Conservation (phyloP, 1,140 invertebrate genomes). For the Penaeus chinensis region DNA sequence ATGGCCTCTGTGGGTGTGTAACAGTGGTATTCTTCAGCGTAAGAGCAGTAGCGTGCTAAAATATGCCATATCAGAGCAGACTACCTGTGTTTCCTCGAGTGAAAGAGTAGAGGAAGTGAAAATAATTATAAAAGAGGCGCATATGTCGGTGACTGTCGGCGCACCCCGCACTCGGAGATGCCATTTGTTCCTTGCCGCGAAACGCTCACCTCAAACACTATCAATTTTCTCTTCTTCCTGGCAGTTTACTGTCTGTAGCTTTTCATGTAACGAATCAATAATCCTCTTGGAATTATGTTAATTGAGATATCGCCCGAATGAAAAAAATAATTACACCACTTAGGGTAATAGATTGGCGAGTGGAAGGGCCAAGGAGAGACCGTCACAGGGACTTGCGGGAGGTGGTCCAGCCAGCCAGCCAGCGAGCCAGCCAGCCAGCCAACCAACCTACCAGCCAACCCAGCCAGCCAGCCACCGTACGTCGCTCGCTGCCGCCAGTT, state of each 20-base stretch:
- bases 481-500: conserved; percentile 41
- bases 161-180: conserved; percentile 45
- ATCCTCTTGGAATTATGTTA: neutral
- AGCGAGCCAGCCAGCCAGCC: conserved; percentile 44
- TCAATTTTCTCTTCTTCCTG: conserved; percentile 41
- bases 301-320: neutral
- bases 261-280: neutral
- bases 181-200: conserved; percentile 41
- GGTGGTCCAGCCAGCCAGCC: neutral
- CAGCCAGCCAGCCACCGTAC: conserved; percentile 37
- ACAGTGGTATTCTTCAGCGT: neutral
- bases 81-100: neutral
- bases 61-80: neutral
- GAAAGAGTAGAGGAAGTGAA: conserved; percentile 48
- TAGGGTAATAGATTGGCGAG: conserved; percentile 24
- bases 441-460: conserved; percentile 29
- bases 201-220: conserved; percentile 37
- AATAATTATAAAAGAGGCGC: conserved; percentile 51
- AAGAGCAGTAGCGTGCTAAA: neutral
- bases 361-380: neutral
- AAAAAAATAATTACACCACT: conserved; percentile 31
- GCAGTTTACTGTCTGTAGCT: conserved; percentile 3
- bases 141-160: conserved; percentile 41
- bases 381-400: neutral
- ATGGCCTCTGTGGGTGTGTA: neutral